Evolutionary conservation across 2,888 invertebrate genomes (phyloP).

Genomic region (Ectemnius continuus): DNA sequence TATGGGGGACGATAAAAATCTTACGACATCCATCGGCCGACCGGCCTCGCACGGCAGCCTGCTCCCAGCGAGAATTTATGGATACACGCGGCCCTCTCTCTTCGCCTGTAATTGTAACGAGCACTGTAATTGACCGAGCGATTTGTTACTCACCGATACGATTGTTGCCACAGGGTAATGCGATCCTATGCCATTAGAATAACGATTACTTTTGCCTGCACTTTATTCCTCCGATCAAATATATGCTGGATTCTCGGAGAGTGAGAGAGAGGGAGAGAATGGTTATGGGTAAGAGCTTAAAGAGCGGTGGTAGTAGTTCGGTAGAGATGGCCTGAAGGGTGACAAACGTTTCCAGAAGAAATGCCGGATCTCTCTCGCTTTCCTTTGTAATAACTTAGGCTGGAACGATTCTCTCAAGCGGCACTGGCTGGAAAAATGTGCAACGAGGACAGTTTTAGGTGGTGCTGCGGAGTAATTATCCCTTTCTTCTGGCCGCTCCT

Average conservation of each 20-base stretch:
- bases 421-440: neutral
- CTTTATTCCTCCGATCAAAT: no score
- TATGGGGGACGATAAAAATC: slow-evolving; percentile 49
- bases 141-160: neutral
- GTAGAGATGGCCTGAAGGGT: no score
- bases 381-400: no score
- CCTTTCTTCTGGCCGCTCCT: slow-evolving; percentile 18
- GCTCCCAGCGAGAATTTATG: slow-evolving; percentile 12
- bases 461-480: slow-evolving; percentile 25
- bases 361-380: slow-evolving; percentile 8
- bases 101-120: slow-evolving; percentile 12
- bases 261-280: no score
- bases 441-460: slow-evolving; percentile 14
- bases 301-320: no score
- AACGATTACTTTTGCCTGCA: neutral
- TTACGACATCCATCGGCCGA: slow-evolving; percentile 23
- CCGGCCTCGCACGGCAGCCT: slow-evolving; percentile 14
- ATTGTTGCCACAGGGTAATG: neutral
- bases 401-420: neutral
- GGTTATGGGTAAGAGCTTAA: no score
- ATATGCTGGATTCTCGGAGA: no score
- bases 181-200: neutral
- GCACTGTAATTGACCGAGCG: neutral
- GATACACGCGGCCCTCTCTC: neutral
- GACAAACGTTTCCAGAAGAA: neutral